These are phyloP conservation scores for Podarcis muralis DNA, from an alignment of 2,113 vertebrate genomes.

Conservation along the genomic window DNA sequence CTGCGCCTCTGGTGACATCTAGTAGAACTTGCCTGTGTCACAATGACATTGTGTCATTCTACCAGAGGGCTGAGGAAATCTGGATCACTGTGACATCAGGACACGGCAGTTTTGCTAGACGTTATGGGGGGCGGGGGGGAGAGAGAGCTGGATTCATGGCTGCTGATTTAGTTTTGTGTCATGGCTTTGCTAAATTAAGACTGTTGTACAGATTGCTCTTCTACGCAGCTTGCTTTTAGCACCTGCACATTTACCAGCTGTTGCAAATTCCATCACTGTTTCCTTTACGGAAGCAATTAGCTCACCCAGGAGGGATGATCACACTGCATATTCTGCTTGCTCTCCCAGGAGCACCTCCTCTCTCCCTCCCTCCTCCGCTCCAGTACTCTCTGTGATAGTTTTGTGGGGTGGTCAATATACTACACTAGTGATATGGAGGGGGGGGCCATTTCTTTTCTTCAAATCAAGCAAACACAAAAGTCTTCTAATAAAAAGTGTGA, in stretches of 20 bases:
- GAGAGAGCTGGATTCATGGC: too few relatives aligned
- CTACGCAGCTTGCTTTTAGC: neutral
- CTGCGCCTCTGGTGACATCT: neutral
- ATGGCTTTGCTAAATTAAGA: slow-evolving; percentile 1
- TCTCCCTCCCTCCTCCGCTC: neutral
- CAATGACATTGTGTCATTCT: neutral
- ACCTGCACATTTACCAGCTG: slow-evolving; percentile 10
- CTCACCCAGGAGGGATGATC: neutral
- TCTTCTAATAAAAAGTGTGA: neutral
- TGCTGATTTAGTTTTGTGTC: neutral
- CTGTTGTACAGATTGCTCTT: slow-evolving; percentile 13
- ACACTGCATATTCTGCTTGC: neutral
- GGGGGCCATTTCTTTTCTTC: neutral
- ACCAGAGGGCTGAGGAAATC: neutral
- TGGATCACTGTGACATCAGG: neutral
- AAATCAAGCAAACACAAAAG: neutral
- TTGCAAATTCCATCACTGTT: slow-evolving; percentile 15
- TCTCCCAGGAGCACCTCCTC: neutral
- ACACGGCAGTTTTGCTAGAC: neutral
- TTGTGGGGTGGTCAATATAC: neutral
- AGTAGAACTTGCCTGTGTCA: neutral
- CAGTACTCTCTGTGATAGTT: neutral
- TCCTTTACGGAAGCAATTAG: neutral
- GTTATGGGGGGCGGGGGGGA: neutral
- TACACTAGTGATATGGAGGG: neutral